Percentiles rank a stretch among this genome's conserved stretches.
Conservation (phyloP, 1,140 invertebrate genomes). For the Planococcus citri region DNA sequence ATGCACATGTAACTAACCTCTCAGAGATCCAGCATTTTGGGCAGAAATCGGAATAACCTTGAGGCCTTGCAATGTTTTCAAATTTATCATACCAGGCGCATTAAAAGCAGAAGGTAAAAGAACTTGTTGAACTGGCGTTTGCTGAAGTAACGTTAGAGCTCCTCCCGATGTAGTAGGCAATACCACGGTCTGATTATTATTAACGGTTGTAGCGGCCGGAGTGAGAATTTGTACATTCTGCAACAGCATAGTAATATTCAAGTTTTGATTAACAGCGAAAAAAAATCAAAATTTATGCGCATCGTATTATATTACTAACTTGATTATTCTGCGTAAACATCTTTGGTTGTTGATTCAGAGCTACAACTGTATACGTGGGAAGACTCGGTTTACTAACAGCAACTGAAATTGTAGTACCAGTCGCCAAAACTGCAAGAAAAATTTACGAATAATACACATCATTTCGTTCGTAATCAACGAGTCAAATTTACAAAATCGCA, state of each 20-base stretch:
- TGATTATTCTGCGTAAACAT: conserved; percentile 10
- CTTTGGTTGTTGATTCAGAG: neutral
- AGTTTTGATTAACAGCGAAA: neutral
- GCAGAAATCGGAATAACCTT: conserved; percentile 8
- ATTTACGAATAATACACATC: neutral
- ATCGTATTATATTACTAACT: neutral
- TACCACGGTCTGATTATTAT: conserved; percentile 2
- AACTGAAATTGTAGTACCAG: neutral
- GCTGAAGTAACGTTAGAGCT: neutral
- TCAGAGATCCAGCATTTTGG: neutral
- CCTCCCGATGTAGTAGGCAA: neutral
- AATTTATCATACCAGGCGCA: conserved; percentile 1
- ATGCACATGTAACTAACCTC: neutral
- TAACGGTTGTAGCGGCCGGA: neutral
- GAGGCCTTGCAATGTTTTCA: conserved; percentile 9
- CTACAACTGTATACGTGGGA: neutral
- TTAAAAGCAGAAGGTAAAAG: neutral
- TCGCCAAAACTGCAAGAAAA: neutral
- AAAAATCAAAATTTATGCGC: neutral
- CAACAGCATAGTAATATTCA: neutral
- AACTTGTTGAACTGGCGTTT: neutral
- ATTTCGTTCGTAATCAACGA: neutral
- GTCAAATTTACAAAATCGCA: neutral
- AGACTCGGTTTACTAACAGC: neutral
- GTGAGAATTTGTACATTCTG: conserved; percentile 11